Conservation (phyloP, 2,888 invertebrate species). For the Xylota sylvarum region DNA sequence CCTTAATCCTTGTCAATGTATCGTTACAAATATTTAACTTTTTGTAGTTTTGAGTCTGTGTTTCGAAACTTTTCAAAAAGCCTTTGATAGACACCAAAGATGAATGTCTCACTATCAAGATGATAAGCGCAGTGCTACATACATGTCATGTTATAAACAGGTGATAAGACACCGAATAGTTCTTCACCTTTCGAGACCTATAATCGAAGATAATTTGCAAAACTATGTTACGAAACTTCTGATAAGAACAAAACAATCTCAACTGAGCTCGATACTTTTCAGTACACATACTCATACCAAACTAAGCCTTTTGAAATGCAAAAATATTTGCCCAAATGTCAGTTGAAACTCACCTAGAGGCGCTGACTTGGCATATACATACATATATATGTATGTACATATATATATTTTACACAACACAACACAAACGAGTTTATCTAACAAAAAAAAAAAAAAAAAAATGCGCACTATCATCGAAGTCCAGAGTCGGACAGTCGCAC, state of each 20-base stretch:
- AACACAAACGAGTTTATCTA: conserved; percentile 19
- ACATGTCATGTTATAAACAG: neutral
- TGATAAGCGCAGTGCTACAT: too few relatives aligned
- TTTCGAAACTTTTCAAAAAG: too few relatives aligned
- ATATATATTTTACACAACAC: conserved; percentile 1
- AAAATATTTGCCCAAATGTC: conserved; percentile 5
- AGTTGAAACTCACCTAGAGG: conserved; percentile 11
- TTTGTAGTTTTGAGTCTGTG: too few relatives aligned
- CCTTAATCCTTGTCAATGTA: too few relatives aligned
- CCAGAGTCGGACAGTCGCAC: neutral
- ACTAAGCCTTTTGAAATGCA: neutral
- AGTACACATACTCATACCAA: neutral
- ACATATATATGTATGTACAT: too few relatives aligned
- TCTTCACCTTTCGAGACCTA: neutral
- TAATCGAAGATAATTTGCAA: neutral
- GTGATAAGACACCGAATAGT: conserved; percentile 10
- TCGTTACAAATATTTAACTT: too few relatives aligned
- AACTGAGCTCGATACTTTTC: neutral
- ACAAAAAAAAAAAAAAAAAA: neutral
- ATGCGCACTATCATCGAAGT: neutral
- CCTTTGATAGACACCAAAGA: too few relatives aligned
- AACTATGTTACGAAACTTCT: neutral
- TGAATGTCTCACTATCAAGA: too few relatives aligned
- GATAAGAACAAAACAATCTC: neutral
- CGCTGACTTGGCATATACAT: neutral